Evolutionary conservation across 1,140 invertebrate species (phyloP), one percentile per base, ranked within the genome.

Genomic region (Venturia canescens): DNA sequence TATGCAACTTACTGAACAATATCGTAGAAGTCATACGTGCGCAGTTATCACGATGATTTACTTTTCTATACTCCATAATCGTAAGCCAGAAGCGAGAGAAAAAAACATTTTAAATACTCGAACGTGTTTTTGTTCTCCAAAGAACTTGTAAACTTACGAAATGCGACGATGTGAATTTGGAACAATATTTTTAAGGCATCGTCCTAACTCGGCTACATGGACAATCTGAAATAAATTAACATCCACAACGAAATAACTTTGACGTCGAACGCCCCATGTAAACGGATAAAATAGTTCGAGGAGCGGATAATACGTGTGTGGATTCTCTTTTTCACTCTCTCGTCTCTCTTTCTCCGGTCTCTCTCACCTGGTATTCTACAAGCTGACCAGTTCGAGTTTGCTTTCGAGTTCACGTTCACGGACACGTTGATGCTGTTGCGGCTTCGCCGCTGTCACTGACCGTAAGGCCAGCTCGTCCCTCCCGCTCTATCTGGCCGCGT

Each of bases 351-450:
- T 13, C 23, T 63, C 23, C 1, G 26, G 4, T 63, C 60, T 63
- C 21, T 63, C 23, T 63, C 44, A 53, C 48, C 48, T 74, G 16
- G 44, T 74, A 26, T 74, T 29, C 84, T 82, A 79, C 85, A 83
- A 84, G 87, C 86, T 86, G 85, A 87, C 85, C 87, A 86, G 87
- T 86, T 89, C 86, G 85, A 75, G 53, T 87, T 89, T 87, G 86
- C 84, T 86, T 89, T 90, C 87, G 89, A 85, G 88, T 89, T 90
- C 89, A 89, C 85, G 89, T 87, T 90, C 89, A 89, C 83, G 86
- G 86, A 84, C 87, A 80, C 71, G 74, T 23, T 74, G 78, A 81
- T 81, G 81, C 72, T 76, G 50, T 18, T 57, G n/a, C 71, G 71
- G 11, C 21, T 48, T 72, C 31, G 48, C 27, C 85, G 86, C 88